phyloP scores from a whole-genome alignment of 2,888 invertebrate genomes.

The Napeogenes inachia region DNA sequence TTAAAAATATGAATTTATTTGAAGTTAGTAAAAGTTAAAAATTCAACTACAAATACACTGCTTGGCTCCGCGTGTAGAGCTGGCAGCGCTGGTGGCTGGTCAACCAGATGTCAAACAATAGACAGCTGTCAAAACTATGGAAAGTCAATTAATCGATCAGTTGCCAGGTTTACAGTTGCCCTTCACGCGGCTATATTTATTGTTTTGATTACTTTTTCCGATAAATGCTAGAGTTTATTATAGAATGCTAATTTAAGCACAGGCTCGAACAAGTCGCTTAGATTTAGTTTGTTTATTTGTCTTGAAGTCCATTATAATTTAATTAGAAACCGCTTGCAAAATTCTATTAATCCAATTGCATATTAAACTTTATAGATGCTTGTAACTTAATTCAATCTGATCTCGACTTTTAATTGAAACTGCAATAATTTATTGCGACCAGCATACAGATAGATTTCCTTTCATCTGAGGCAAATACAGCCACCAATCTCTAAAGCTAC shows the following conservation, averaged over 20 bases:
- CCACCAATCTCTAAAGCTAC: slow-evolving; percentile 18
- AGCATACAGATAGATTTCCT: slow-evolving; percentile 3
- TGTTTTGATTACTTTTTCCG: slow-evolving; percentile 6
- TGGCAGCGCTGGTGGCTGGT: neutral
- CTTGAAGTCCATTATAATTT: neutral
- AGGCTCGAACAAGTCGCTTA: neutral
- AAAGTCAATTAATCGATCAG: slow-evolving; percentile 7
- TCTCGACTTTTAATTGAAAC: neutral
- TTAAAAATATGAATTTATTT: too few relatives aligned
- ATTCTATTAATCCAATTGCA: neutral
- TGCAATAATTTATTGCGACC: neutral
- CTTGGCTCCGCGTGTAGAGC: neutral
- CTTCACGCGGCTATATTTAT: slow-evolving; percentile 3
- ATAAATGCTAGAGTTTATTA: slow-evolving; percentile 2
- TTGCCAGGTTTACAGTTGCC: slow-evolving; percentile 5
- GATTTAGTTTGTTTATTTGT: neutral
- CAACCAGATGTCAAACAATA: neutral
- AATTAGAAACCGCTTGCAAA: neutral
- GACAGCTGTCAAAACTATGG: slow-evolving; percentile 7
- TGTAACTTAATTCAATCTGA: slow-evolving; percentile 2
- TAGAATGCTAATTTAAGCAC: neutral
- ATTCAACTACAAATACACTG: neutral
- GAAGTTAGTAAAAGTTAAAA: too few relatives aligned
- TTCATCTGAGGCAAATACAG: slow-evolving; percentile 8
- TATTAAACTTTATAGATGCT: neutral